These are phyloP conservation scores for Cepaea nemoralis DNA, from an alignment of 1,140 invertebrate species.

Conservation along the genomic window DNA sequence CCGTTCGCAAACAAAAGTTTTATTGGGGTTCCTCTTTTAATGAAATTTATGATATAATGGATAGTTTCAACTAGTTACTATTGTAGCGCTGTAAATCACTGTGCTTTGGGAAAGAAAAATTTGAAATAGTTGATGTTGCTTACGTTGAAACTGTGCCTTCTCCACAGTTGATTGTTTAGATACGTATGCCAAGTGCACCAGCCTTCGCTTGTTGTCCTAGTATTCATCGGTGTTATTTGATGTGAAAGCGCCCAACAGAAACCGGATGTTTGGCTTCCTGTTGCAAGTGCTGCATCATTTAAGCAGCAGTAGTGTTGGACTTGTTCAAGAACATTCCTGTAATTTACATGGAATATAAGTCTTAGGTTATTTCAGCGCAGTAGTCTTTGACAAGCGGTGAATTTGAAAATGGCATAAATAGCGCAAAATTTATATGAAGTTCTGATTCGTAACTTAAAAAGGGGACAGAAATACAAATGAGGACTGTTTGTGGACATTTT, in stretches of 20 bases:
- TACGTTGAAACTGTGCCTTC: not conserved
- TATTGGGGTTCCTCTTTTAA: too few species aligned
- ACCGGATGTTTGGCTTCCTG: not conserved
- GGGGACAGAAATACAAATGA: not conserved
- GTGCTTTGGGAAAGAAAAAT: not conserved
- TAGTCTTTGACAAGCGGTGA: too few species aligned
- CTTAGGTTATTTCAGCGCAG: too few species aligned
- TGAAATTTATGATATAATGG: too few species aligned
- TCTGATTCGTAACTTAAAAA: not conserved
- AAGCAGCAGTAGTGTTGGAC: not conserved
- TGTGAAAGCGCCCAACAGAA: not conserved
- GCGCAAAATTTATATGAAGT: not conserved
- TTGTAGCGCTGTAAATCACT: too few species aligned
- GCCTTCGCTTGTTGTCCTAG: not conserved
- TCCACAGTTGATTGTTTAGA: not conserved
- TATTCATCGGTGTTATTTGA: not conserved
- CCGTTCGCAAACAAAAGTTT: too few species aligned
- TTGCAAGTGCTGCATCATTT: not conserved
- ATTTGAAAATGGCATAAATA: too few species aligned
- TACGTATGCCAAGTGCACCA: not conserved
- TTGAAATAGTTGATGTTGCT: not conserved
- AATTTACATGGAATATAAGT: not conserved
- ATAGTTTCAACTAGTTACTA: too few species aligned
- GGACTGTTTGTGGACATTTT: not conserved
- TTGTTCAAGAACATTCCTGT: not conserved